Evolutionary conservation across 2,113 vertebrate genomes (phyloP).

Genomic region (Ellobius talpinus): DNA sequence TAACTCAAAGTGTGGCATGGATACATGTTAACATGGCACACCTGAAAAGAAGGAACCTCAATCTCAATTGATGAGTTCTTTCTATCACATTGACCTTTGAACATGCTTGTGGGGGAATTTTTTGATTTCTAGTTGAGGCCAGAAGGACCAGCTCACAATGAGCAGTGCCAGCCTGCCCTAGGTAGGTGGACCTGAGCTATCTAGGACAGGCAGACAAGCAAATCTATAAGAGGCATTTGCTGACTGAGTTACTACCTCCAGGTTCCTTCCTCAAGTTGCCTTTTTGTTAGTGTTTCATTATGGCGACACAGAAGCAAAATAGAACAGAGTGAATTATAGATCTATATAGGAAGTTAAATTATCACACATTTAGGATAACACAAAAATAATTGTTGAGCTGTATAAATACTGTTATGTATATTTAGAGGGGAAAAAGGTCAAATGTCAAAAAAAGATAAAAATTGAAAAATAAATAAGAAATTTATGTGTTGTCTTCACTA

Average conservation of each 20-base stretch:
- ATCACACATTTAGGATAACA: conserved; percentile 8
- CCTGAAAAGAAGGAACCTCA: not conserved
- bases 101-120: not conserved
- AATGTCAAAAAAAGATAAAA: conserved; percentile 29
- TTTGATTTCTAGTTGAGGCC: not conserved
- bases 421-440: not conserved
- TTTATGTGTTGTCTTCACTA: not conserved
- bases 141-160: not conserved
- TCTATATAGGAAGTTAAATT: not conserved
- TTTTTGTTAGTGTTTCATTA: not conserved
- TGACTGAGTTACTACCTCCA: not conserved
- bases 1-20: not conserved
- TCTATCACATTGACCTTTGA: not conserved
- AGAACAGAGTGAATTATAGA: not conserved
- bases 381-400: not conserved
- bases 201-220: not conserved
- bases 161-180: not conserved
- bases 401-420: not conserved
- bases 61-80: not conserved
- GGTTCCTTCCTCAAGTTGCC: not conserved
- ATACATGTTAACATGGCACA: not conserved
- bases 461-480: not conserved
- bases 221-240: not conserved
- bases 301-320: not conserved
- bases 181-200: no score